Evolutionary conservation across 2,113 vertebrate genomes (phyloP).

Genomic region (Chionomys nivalis): DNA sequence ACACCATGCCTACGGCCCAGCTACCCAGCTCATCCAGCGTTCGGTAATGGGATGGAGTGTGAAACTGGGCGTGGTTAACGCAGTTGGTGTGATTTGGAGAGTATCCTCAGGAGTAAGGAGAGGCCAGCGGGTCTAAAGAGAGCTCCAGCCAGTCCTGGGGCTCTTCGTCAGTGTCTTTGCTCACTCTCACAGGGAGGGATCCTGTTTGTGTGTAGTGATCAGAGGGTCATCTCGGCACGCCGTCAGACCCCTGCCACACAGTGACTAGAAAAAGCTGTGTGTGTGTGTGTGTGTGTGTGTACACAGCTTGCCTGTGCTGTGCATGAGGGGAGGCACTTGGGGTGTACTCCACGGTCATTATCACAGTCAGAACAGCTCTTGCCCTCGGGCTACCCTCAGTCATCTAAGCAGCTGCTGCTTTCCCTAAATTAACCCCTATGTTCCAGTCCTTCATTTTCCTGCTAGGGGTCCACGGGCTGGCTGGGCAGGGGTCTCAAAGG

Average conservation of each 20-base stretch:
- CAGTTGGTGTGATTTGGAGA: neutral
- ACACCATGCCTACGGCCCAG: slow-evolving; percentile 22
- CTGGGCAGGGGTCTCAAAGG: slow-evolving; percentile 16
- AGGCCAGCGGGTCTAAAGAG: neutral
- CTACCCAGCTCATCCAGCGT: neutral
- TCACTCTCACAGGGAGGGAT: neutral
- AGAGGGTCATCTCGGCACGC: neutral
- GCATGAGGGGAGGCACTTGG: neutral
- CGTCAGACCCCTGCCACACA: neutral
- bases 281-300: neutral
- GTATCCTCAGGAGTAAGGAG: neutral
- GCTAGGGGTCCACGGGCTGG: slow-evolving; percentile 22
- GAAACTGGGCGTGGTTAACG: neutral
- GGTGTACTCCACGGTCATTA: slow-evolving; percentile 41
- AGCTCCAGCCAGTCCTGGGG: neutral
- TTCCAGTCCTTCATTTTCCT: slow-evolving; percentile 63
- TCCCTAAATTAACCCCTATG: slow-evolving; percentile 61
- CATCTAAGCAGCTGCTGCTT: slow-evolving; percentile 70
- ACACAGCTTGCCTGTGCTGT: neutral
- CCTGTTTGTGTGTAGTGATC: neutral
- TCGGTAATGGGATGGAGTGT: neutral
- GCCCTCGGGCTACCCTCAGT: slow-evolving; percentile 53
- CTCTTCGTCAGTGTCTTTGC: neutral
- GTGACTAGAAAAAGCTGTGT: neutral
- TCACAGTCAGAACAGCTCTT: slow-evolving; percentile 63